These are phyloP conservation scores for Tauraco hartlaubi DNA, from an alignment of 2,797 vertebrate species.

Conservation along the genomic window DNA sequence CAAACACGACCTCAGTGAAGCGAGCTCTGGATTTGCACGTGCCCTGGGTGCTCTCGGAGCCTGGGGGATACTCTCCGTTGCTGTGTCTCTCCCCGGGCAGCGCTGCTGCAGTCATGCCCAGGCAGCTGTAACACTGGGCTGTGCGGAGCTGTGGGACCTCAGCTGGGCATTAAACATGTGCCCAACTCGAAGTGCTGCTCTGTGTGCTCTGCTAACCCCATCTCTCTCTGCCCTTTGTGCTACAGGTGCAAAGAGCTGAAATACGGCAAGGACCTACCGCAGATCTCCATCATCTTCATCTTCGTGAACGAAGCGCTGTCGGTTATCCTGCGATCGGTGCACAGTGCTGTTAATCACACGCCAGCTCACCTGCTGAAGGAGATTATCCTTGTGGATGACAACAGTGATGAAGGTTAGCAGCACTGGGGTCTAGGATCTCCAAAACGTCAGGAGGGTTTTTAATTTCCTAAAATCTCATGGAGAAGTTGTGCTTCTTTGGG, in stretches of 20 bases:
- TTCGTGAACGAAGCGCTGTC: conserved; percentile 98
- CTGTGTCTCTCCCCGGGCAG: neutral
- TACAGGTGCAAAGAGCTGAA: conserved; percentile 92
- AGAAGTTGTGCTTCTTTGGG: neutral
- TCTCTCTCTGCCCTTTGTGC: neutral
- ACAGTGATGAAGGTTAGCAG: conserved; percentile 92
- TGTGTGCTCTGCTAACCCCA: neutral
- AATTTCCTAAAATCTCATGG: neutral
- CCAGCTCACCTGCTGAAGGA: conserved; percentile 95
- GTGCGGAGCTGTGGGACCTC: neutral
- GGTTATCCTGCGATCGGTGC: conserved; percentile 95
- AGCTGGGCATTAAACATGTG: fast-evolving
- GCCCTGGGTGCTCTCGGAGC: neutral
- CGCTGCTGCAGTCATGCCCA: fast-evolving
- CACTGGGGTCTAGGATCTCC: neutral
- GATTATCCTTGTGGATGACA: conserved; percentile 96
- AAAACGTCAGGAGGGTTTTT: neutral
- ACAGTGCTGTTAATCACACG: conserved; percentile 95
- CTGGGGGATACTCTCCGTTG: fast-evolving
- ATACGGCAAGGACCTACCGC: conserved; percentile 91
- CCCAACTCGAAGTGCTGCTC: fast-evolving
- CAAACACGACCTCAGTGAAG: too few species aligned
- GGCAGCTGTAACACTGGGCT: fast-evolving
- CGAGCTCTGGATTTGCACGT: neutral
- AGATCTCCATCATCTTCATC: conserved; percentile 98